A percentile compares a stretch with the other conserved stretches of the same genome.
Conservation (phyloP, 37 sponge, comb jelly and placozoan genomes). For the Halichondria panicea region DNA sequence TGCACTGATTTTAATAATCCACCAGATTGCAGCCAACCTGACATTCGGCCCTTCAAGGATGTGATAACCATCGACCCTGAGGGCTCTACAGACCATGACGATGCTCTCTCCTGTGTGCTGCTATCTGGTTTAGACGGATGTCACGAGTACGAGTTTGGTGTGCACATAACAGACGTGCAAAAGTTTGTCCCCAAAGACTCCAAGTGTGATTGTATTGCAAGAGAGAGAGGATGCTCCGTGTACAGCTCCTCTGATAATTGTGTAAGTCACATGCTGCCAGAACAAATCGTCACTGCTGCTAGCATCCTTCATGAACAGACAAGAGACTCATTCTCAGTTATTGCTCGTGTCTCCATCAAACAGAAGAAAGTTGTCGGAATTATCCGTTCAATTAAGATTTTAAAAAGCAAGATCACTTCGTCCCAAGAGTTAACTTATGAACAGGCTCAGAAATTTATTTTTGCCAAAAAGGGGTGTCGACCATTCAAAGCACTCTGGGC, state of each 20-base stretch:
- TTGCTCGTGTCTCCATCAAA: background rate
- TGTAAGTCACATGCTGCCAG: slow-evolving; percentile 27
- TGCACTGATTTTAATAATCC: no score
- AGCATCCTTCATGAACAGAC: slow-evolving; percentile 10
- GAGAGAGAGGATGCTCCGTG: slow-evolving; percentile 24
- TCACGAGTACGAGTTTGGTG: slow-evolving; percentile 16
- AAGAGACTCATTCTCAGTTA: slow-evolving; percentile 3
- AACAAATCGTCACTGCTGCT: background rate
- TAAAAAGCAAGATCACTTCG: slow-evolving; percentile 1
- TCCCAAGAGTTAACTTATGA: slow-evolving; percentile 1
- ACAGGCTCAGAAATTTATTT: slow-evolving; percentile 18
- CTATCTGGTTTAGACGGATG: background rate
- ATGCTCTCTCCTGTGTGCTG: slow-evolving; percentile 4
- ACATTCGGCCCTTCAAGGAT: background rate
- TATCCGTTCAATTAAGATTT: background rate
- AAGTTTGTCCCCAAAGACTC: background rate
- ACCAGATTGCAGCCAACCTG: background rate
- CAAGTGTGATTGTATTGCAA: slow-evolving; percentile 8
- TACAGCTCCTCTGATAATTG: slow-evolving; percentile 16
- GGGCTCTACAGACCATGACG: slow-evolving; percentile 18
- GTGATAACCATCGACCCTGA: slow-evolving; percentile 33
- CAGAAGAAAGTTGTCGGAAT: background rate
- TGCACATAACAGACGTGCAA: slow-evolving; percentile 45
- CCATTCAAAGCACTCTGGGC: slow-evolving; percentile 5
- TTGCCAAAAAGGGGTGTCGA: background rate